Evolutionary conservation across 2,888 invertebrate species (phyloP).

Genomic region (Drosophila mercatorum): DNA sequence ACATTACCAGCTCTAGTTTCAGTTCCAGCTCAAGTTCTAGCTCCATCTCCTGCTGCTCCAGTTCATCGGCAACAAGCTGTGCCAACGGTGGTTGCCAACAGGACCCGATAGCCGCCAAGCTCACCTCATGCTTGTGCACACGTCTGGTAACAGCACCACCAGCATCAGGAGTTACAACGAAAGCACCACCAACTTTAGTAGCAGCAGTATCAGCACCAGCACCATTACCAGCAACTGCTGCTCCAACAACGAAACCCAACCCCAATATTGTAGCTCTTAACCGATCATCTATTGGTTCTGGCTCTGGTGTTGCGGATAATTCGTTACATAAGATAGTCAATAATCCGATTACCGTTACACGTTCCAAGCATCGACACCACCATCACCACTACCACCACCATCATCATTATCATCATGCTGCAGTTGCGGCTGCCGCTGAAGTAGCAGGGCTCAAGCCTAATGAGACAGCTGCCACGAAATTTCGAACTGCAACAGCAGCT

Average conservation of each 20-base stretch:
- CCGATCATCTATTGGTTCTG: not conserved
- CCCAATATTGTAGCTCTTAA: not conserved
- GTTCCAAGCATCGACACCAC: conserved; percentile 82
- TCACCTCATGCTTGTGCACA: conserved; percentile 85
- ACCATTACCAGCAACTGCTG: not conserved
- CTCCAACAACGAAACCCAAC: conserved; percentile 1
- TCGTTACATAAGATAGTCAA: conserved; percentile 83
- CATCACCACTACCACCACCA: conserved; percentile 74
- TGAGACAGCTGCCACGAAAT: conserved; percentile 1
- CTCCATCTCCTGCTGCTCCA: not conserved
- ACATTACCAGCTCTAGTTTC: conserved; percentile 30
- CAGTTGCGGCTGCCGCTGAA: conserved; percentile 37
- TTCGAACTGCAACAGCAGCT: conserved; percentile 22
- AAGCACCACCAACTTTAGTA: conserved; percentile 7
- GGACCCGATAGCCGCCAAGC: conserved; percentile 85
- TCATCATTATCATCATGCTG: conserved; percentile 78
- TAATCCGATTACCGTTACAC: conserved; percentile 78
- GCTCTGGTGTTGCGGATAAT: conserved; percentile 1
- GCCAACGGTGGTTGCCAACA: conserved; percentile 68
- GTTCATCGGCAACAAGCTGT: conserved; percentile 15
- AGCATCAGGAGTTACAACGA: not conserved
- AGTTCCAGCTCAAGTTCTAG: conserved; percentile 28
- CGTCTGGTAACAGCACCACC: conserved; percentile 62
- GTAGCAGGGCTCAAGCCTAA: conserved; percentile 24
- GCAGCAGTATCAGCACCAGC: not conserved